These are phyloP conservation scores for Megalops atlanticus DNA, from an alignment of 2,113 vertebrate species.

Conservation along the genomic window DNA sequence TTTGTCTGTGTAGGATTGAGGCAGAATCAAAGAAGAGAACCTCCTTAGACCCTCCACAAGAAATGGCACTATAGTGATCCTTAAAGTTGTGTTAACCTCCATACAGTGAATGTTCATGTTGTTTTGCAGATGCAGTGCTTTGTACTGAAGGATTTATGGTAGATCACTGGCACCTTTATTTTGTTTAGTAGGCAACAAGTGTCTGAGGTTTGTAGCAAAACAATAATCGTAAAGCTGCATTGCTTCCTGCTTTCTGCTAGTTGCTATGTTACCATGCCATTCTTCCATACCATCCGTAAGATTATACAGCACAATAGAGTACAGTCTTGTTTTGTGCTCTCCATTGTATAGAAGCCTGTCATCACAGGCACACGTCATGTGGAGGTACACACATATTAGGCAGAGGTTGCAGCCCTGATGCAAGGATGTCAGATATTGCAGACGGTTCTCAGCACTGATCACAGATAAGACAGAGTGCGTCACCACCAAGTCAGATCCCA, in stretches of 20 bases:
- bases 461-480: not conserved
- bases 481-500: not conserved
- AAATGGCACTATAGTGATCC: not conserved
- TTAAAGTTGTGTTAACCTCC: not conserved
- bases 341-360: not conserved
- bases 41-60: not conserved
- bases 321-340: conserved; percentile 4
- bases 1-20: conserved; percentile 68
- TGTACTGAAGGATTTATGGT: not conserved
- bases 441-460: not conserved
- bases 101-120: not conserved
- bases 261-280: not conserved
- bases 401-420: not conserved
- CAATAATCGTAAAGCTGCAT: not conserved
- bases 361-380: not conserved
- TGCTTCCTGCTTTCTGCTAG: not conserved
- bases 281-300: not conserved
- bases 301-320: not conserved
- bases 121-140: not conserved
- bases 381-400: conserved; percentile 2
- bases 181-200: not conserved
- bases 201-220: conserved; percentile 9
- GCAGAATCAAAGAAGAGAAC: conserved; percentile 7
- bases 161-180: not conserved
- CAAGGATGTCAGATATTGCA: not conserved